Evolutionary conservation across 2,797 vertebrate genomes (phyloP).

Genomic region (Squalus acanthias): DNA sequence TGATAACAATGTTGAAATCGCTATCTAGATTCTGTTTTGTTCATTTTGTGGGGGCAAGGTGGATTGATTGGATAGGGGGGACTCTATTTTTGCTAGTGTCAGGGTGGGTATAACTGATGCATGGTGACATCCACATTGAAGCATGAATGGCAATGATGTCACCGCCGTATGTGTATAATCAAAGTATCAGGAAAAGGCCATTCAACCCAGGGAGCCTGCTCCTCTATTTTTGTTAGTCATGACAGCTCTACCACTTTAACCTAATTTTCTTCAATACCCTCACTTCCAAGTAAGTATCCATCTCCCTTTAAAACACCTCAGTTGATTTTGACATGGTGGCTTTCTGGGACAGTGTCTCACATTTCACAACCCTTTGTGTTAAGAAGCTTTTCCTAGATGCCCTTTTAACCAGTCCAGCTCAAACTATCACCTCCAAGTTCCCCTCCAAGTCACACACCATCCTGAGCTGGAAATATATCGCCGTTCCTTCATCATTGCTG

Average conservation of each 20-base stretch:
- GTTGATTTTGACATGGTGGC: neutral
- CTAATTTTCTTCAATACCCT: neutral
- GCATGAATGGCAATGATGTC: neutral
- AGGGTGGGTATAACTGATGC: neutral
- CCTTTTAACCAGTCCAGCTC: neutral
- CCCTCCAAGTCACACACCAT: no score
- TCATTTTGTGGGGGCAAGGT: neutral
- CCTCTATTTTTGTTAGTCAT: neutral
- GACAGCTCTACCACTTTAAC: neutral
- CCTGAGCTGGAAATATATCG: no score
- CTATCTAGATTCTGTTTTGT: neutral
- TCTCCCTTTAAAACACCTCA: neutral
- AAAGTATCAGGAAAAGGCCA: no score
- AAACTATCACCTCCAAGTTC: no score
- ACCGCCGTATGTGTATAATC: neutral
- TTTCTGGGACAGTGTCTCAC: neutral
- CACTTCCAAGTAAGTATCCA: neutral
- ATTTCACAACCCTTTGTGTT: neutral
- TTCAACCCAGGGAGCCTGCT: neutral
- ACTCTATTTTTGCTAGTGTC: neutral
- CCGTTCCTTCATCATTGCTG: no score
- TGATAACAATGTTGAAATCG: neutral
- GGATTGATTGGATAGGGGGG: neutral
- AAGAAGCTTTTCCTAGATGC: neutral
- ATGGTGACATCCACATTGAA: neutral